These are phyloP conservation scores for Acleris emargana DNA, from an alignment of 2,888 invertebrate genomes.

Conservation along the genomic window DNA sequence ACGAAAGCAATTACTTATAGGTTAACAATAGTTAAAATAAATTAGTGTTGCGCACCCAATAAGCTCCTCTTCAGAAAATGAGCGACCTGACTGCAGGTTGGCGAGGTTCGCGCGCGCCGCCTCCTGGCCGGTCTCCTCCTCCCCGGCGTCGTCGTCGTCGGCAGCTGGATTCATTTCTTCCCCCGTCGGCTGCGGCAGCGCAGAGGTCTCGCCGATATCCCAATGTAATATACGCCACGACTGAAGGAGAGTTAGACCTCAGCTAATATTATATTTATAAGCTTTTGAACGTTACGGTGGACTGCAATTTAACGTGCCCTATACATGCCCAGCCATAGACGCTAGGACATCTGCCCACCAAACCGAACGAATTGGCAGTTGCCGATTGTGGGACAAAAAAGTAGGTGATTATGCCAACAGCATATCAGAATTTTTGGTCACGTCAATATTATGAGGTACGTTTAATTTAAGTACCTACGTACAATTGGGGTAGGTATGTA, in stretches of 20 bases:
- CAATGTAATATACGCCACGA: conserved; percentile 64
- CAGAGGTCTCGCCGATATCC: conserved; percentile 64
- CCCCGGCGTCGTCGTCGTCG: conserved; percentile 60
- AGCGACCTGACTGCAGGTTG: conserved; percentile 60
- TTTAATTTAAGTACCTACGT: too few species aligned
- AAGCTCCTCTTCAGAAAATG: conserved; percentile 64
- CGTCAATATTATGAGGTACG: too few species aligned
- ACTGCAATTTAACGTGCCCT: neutral
- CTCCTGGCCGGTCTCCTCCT: conserved; percentile 63
- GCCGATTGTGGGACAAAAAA: too few species aligned
- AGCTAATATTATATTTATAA: neutral
- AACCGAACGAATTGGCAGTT: too few species aligned
- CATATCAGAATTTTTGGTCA: too few species aligned
- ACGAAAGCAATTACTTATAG: too few species aligned
- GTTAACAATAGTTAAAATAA: too few species aligned
- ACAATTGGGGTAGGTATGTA: too few species aligned
- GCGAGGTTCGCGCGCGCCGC: conserved; percentile 58
- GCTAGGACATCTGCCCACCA: too few species aligned
- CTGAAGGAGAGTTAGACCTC: conserved; percentile 44
- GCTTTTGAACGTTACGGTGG: neutral
- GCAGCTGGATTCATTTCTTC: conserved; percentile 57
- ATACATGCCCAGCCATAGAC: too few species aligned
- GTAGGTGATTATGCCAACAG: too few species aligned
- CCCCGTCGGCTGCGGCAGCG: conserved; percentile 52
- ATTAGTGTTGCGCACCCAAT: conserved; percentile 50